These are phyloP conservation scores for Centropristis striata DNA, from an alignment of 2,113 vertebrate species.

Conservation along the genomic window DNA sequence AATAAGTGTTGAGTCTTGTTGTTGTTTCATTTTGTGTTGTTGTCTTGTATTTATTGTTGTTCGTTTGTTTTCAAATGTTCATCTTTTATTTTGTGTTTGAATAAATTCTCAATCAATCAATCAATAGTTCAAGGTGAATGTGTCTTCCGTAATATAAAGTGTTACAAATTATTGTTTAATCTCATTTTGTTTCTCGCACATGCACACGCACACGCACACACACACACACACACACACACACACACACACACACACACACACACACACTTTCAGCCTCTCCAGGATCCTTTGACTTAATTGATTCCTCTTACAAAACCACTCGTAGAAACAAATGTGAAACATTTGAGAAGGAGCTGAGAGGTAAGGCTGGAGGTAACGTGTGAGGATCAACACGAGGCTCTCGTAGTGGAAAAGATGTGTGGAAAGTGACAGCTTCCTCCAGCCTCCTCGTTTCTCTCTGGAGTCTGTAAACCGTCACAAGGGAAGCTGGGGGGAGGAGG, in stretches of 20 bases:
- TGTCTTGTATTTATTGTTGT: no score
- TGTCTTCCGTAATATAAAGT: no score
- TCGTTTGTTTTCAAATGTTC: no score
- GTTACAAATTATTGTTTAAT: not conserved
- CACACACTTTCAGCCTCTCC: constrained; percentile 11
- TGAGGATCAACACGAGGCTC: constrained; percentile 75
- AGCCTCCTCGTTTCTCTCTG: constrained; percentile 67
- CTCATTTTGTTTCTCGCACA: not conserved
- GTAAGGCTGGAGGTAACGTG: constrained; percentile 67
- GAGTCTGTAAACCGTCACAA: constrained; percentile 75
- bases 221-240: no score
- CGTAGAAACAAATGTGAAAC: constrained; percentile 82
- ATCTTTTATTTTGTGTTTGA: no score
- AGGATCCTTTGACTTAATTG: constrained; percentile 56
- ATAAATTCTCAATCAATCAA: no score
- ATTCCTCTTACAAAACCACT: constrained; percentile 67
- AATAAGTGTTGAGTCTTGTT: no score
- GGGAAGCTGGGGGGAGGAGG: constrained; percentile 70
- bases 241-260: constrained; percentile 3
- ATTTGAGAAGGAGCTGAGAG: constrained; percentile 75
- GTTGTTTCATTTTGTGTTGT: no score
- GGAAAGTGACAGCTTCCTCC: constrained; percentile 79
- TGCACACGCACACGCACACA: not conserved
- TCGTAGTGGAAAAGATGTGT: constrained; percentile 81
- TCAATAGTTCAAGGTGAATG: no score